phyloP scores from a whole-genome alignment of 2,888 invertebrate species.

The Orchesella flavescens region DNA sequence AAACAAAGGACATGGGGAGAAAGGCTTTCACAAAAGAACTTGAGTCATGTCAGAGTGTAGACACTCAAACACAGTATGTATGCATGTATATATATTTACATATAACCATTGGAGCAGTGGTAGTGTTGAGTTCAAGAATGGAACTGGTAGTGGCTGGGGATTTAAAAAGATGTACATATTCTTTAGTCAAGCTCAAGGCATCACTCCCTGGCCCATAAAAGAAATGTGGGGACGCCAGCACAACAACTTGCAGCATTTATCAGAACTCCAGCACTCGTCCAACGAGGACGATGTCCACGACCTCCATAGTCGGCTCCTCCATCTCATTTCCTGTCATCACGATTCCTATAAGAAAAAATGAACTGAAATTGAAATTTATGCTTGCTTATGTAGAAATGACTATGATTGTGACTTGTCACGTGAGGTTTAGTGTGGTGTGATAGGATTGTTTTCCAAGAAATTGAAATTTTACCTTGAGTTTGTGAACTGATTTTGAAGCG shows the following conservation, averaged over 20 bases:
- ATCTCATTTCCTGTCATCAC: conserved; percentile 85
- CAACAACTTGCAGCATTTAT: conserved; percentile 80
- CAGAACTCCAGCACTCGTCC: conserved; percentile 83
- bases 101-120: neutral
- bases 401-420: too few relatives aligned
- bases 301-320: conserved; percentile 84
- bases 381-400: too few relatives aligned
- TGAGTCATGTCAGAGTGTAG: too few relatives aligned
- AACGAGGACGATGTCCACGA: conserved; percentile 82
- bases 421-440: neutral
- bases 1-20: neutral
- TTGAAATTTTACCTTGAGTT: conserved; percentile 78
- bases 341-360: conserved; percentile 76
- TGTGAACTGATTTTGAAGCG: conserved; percentile 83
- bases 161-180: conserved; percentile 75
- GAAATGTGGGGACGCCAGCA: conserved; percentile 79
- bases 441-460: neutral
- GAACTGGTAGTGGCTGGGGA: neutral
- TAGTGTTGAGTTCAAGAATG: neutral
- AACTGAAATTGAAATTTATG: neutral
- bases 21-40: neutral
- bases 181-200: conserved; percentile 76
- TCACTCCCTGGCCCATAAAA: conserved; percentile 79
- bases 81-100: too few relatives aligned
- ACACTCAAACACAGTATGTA: too few relatives aligned